Evolutionary conservation across 2,888 invertebrate genomes (phyloP).

Genomic region (Formica aserva): DNA sequence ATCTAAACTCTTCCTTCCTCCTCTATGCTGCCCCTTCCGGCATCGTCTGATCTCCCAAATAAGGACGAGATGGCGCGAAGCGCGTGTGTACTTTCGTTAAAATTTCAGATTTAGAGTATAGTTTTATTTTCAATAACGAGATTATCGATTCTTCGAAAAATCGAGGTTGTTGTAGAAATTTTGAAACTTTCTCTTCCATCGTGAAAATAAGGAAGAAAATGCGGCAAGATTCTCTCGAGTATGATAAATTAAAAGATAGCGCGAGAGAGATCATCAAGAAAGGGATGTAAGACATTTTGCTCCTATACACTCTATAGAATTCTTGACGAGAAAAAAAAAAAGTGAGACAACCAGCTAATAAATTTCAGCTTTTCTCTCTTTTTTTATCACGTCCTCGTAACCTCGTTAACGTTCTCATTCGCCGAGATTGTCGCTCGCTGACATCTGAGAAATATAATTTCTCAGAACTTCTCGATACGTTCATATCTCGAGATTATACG

Average conservation of each 20-base stretch:
- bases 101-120: neutral
- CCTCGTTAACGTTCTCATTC: slow-evolving; percentile 33
- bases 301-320: neutral
- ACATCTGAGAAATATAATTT: slow-evolving; percentile 35
- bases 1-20: slow-evolving; percentile 70
- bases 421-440: slow-evolving; percentile 8
- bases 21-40: neutral
- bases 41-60: slow-evolving; percentile 20
- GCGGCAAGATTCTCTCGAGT: neutral
- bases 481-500: slow-evolving; percentile 49
- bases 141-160: neutral
- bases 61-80: neutral
- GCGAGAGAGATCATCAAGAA: neutral
- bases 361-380: slow-evolving; percentile 9
- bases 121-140: neutral
- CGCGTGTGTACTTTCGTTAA: slow-evolving; percentile 1
- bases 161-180: neutral
- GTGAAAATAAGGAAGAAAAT: neutral
- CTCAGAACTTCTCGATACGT: slow-evolving; percentile 59
- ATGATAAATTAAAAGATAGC: neutral
- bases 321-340: neutral
- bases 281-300: neutral
- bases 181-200: too few species aligned
- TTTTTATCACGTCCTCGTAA: slow-evolving; percentile 9
- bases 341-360: neutral